Evolutionary conservation across 2,113 vertebrate genomes (phyloP), one percentile per base, ranked within the genome.

Genomic region (Neotragus pygmaeus): DNA sequence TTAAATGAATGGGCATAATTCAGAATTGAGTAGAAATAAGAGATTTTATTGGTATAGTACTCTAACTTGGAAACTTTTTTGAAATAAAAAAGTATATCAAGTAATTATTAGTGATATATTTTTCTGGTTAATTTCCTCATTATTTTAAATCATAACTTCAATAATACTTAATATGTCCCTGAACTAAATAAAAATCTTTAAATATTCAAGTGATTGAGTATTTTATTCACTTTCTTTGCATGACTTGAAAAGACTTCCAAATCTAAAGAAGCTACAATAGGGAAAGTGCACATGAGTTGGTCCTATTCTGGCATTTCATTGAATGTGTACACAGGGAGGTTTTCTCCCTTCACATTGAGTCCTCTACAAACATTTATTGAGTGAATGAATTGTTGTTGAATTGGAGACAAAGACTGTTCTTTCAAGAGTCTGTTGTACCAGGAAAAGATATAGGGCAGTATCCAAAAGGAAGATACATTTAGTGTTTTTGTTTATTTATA

Each of bases 161-260:
- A 15, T 23, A 75, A 73, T 58, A 51, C 49, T 51, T 51, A 70
- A 60, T 58, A 66, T 70, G 28, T 30, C 45, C 62, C 36, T 82
- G 28, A 88, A 77, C 25, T 70, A 78, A 94, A 83, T 73, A 94
- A 96, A 96, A 66, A 43, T 93, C 16, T 30, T 70, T 90, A 53
- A 80, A 39, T 36, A 78, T 60, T 78, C 25, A 87, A 86, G 55
- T 75, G 64, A 77, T 28, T 87, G 47, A 86, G 47, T 2, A 43
- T 1, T 47, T 14, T 39, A 21, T 60, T 94, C 17, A 82, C 23
- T 92, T 66, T 93, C 36, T 86, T 45, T 94, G 60, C 33, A 28
- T 81, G 28, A 87, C 9, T 78, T 86, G 57, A 57, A 81, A 80
- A 83, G 19, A 92, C 77, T 60, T 94, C 53, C 51, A 87, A 87